phyloP scores from a whole-genome alignment of 2,113 vertebrate genomes.

The Dicrurus megarhynchus region DNA sequence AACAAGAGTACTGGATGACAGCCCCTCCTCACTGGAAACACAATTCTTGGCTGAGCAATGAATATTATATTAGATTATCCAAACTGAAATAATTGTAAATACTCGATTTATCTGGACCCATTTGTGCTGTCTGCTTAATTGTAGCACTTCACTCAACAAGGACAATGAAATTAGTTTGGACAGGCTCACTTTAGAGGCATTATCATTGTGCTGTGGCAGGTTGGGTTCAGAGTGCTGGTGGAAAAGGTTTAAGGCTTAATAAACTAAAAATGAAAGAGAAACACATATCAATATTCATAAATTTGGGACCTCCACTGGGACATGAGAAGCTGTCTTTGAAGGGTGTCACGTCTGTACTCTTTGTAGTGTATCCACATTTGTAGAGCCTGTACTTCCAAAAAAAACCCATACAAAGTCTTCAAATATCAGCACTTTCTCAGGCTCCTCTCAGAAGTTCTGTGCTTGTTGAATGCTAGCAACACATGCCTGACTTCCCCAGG shows the following conservation, averaged over 20 bases:
- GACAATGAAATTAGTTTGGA: conserved; percentile 40
- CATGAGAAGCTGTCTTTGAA: not conserved
- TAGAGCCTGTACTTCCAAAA: not conserved
- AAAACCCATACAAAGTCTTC: not conserved
- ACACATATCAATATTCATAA: not conserved
- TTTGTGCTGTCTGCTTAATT: conserved; percentile 28
- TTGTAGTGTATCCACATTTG: not conserved
- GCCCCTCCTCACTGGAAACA: not conserved
- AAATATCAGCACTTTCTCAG: not conserved
- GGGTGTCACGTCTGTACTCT: not conserved
- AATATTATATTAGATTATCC: conserved; percentile 23
- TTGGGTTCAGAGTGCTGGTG: not conserved
- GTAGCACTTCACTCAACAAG: conserved; percentile 31
- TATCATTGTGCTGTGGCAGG: not conserved
- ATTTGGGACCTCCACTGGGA: not conserved
- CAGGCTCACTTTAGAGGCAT: conserved; percentile 1
- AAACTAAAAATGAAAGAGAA: not conserved
- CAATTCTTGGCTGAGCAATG: not conserved
- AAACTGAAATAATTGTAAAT: conserved; percentile 52
- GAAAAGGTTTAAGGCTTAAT: not conserved
- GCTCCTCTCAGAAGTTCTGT: not conserved
- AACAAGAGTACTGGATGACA: not conserved
- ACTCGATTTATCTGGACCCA: not conserved
- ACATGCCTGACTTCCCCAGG: not conserved
- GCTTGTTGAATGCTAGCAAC: not conserved